Percentiles rank a stretch among this genome's conserved stretches.
These are phyloP conservation scores for Linyphia triangularis DNA, from an alignment of 2,888 invertebrate genomes.

Conservation along the genomic window DNA sequence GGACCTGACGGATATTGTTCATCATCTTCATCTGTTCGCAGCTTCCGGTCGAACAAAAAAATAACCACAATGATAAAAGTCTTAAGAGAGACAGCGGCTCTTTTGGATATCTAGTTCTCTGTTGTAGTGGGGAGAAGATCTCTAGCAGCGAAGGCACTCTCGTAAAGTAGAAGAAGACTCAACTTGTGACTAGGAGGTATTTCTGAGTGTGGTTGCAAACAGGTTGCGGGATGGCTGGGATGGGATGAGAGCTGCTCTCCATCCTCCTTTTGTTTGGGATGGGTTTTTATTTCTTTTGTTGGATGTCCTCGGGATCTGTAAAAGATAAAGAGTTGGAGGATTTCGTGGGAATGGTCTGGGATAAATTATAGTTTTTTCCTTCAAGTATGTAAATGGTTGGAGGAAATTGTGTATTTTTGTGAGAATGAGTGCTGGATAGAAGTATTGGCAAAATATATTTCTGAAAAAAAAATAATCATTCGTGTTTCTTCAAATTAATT, in stretches of 20 bases:
- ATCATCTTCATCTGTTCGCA: constrained; percentile 63
- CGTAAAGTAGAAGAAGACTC: no score
- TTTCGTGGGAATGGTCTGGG: neutral
- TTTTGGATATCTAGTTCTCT: neutral
- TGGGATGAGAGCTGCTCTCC: neutral
- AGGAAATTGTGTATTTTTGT: neutral
- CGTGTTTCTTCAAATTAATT: no score
- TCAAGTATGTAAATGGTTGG: neutral
- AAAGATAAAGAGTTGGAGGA: neutral
- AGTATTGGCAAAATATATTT: no score
- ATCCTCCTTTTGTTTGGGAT: neutral
- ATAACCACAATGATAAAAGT: neutral
- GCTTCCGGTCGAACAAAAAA: neutral
- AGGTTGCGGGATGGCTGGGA: neutral
- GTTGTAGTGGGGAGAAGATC: neutral
- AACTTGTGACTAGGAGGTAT: no score
- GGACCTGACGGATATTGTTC: constrained; percentile 74
- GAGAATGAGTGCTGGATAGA: no score
- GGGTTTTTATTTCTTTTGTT: neutral
- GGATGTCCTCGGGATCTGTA: neutral
- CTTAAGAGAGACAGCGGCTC: neutral
- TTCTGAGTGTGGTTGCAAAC: no score
- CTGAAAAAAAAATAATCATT: no score
- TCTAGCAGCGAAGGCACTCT: neutral
- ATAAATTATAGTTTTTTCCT: no score